A percentile compares a stretch with the other conserved stretches of the same genome.
Conservation (phyloP, 2,113 vertebrate genomes). For the Meriones unguiculatus region DNA sequence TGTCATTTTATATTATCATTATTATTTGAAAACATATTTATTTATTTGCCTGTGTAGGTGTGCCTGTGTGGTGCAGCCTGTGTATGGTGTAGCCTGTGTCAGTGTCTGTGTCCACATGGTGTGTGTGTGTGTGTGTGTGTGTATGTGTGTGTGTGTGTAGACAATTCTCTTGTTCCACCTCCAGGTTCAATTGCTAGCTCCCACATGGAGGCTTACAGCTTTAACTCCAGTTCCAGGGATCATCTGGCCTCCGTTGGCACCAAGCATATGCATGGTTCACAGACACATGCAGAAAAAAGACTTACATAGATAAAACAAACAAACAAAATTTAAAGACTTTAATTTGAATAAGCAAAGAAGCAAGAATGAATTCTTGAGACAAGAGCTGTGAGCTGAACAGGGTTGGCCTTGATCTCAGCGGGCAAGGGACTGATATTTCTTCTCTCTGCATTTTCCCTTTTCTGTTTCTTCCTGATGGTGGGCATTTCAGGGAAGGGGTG, state of each 20-base stretch:
- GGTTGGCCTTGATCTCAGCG: background rate
- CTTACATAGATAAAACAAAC: background rate
- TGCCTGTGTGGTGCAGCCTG: background rate
- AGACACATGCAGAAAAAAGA: background rate
- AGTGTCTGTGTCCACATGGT: background rate
- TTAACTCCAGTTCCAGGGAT: background rate
- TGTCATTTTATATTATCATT: too few relatives aligned
- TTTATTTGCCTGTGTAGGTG: background rate
- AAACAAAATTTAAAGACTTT: background rate
- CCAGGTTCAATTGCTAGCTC: background rate
- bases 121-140: background rate
- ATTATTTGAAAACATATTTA: background rate
- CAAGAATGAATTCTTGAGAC: too few relatives aligned
- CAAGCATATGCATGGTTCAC: too few relatives aligned
- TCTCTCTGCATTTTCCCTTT: too few relatives aligned
- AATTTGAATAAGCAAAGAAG: background rate
- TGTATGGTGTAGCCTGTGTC: background rate
- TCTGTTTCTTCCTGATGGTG: fast-evolving
- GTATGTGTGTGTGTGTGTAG: background rate
- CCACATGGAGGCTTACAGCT: background rate
- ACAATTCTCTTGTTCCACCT: background rate
- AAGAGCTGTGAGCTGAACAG: background rate
- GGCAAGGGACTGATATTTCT: background rate
- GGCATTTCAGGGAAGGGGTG: background rate
- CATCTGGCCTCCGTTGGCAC: background rate